phyloP scores from a whole-genome alignment of 2,888 invertebrate species.

The Eupithecia abbreviata region DNA sequence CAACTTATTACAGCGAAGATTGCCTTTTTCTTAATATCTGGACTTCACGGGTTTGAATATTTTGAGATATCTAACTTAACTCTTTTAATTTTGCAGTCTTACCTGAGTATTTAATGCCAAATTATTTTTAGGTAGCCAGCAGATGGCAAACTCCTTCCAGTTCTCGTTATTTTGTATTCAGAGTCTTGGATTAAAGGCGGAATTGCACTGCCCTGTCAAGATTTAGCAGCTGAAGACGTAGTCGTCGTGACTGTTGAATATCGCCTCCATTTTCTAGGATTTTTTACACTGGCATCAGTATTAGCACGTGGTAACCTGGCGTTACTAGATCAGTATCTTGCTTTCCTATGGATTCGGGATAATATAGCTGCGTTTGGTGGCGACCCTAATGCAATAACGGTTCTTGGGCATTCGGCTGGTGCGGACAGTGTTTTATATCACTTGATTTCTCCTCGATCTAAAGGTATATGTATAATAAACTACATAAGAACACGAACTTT shows the following conservation, averaged over 20 bases:
- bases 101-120: constrained; percentile 16
- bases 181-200: constrained; percentile 83
- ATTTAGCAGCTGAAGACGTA: constrained; percentile 87
- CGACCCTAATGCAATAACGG: constrained; percentile 89
- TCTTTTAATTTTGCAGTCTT: not conserved
- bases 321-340: constrained; percentile 92
- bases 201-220: constrained; percentile 86
- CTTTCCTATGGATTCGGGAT: constrained; percentile 89
- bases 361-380: constrained; percentile 92
- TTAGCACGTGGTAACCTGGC: constrained; percentile 92
- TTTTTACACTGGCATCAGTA: constrained; percentile 83
- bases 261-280: constrained; percentile 88
- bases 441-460: constrained; percentile 86
- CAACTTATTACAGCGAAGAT: constrained; percentile 86
- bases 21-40: constrained; percentile 96
- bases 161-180: constrained; percentile 88
- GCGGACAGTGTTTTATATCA: constrained; percentile 88
- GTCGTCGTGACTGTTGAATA: constrained; percentile 88
- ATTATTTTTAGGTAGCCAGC: constrained; percentile 75
- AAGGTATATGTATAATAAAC: constrained; percentile 73
- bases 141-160: constrained; percentile 84
- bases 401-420: constrained; percentile 92
- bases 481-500: not conserved
- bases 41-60: constrained; percentile 87
- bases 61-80: not conserved